Conservation (phyloP, 2,113 vertebrate genomes). For the Cottus gobio region DNA sequence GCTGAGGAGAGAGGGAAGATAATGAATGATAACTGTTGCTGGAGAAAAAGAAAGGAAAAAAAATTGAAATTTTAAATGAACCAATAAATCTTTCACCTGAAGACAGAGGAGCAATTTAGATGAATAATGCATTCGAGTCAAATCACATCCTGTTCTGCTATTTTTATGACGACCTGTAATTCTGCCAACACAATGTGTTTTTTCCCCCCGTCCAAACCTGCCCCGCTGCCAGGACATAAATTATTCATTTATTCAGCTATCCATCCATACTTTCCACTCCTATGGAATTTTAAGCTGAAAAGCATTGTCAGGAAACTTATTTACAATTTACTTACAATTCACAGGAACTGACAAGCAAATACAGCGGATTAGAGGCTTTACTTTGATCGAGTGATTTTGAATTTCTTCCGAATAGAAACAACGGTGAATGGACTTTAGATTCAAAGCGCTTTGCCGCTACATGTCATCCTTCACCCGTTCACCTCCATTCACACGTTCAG, state of each 20-base stretch:
- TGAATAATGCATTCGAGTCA: constrained; percentile 73
- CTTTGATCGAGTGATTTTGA: constrained; percentile 11
- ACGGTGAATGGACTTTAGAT: background rate
- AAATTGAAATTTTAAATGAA: constrained; percentile 63
- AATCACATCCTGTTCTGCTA: constrained; percentile 65
- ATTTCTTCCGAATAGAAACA: constrained; percentile 20
- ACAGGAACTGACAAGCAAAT: constrained; percentile 26
- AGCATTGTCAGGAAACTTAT: constrained; percentile 26
- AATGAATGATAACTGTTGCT: constrained; percentile 63
- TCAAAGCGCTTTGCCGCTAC: background rate
- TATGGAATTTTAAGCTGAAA: constrained; percentile 41
- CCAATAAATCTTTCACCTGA: constrained; percentile 73
- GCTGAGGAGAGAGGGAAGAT: constrained; percentile 82
- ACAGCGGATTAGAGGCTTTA: constrained; percentile 21
- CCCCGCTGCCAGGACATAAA: constrained; percentile 45
- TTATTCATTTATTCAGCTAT: constrained; percentile 61
- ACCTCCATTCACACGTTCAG: too few species aligned
- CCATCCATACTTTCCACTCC: constrained; percentile 38
- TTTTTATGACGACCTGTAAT: constrained; percentile 69
- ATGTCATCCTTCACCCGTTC: background rate
- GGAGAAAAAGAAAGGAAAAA: constrained; percentile 12
- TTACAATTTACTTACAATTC: constrained; percentile 28
- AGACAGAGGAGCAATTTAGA: constrained; percentile 61
- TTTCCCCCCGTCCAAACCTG: constrained; percentile 30
- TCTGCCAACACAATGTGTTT: constrained; percentile 65